Evolutionary conservation across 2,113 vertebrate species (phyloP), one percentile per base, ranked within the genome.

Genomic region (Bubo scandiacus): DNA sequence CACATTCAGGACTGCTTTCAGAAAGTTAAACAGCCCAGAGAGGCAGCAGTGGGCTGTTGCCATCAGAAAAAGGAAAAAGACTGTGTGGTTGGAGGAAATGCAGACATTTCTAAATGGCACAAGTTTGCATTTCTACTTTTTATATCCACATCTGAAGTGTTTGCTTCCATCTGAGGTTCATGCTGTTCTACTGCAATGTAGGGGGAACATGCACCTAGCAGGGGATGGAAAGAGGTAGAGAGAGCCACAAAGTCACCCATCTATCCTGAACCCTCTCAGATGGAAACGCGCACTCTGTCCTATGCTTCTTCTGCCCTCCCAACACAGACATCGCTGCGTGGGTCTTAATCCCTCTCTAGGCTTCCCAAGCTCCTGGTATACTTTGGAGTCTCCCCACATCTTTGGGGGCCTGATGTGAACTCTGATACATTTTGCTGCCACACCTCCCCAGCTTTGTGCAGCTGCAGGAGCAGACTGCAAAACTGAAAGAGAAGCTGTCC

Each of bases 111-210:
- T 26, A 20, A n/a, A 43, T 3, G 10, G n/a, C 25, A 67, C 14
- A 62, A 34, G 27, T 38, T 59, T 67, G 7, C 13, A 8, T 54
- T 89, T 89, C 45, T 29, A 19, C 30, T 83, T 78, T 78, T 9
- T 2, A 0, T 0, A 2, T 2, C 12, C 3, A 4, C 4, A 4
- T 5, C 59, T 68, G 15, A 67, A 54, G 42, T 26, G 72, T 47
- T 29, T 42, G n/a, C 52, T 77, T 62, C 15, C 42, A 55, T 2
- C 21, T 58, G 47, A 68, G 57, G 30, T 77, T 71, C 7, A 10
- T 32, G 15, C 34, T 38, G 27, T 74, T 81, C 55, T 40, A 62
- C 7, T 25, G 52, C n/a, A 42, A 19, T 0, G 6, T 4, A 58
- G 4, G 18, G 58, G 23, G 34, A 58, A 59, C 4, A 5, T 0